Base-by-base conservation (phyloP, 2,888 invertebrate species). In the Scaptomyza flava region DNA sequence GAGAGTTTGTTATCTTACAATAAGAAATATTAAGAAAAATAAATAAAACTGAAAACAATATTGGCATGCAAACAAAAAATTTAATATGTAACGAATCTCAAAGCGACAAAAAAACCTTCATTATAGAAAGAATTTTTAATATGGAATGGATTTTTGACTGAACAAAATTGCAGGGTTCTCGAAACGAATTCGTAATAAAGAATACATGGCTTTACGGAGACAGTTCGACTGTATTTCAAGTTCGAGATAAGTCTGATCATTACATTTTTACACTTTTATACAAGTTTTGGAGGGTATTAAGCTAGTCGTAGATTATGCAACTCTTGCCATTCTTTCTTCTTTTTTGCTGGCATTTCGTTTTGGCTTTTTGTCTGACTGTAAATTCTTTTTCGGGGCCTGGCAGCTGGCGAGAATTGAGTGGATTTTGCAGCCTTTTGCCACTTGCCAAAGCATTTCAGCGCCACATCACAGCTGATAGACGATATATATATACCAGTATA, bases 391-490 rank as follows among this genome's bases (percentile, higher is more conserved):
- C 11, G 50, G 33, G 27, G 20, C 52, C 52, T 52, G 65, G 60
- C 64, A 62, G 48, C 64, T 77, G 64, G 68, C 68, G 38, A 68
- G 61, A 57, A 73, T 76, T 77, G 75, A 72, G 78, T 77, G 68
- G 68, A 68, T 65, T 76, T 62, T 72, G 61, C 59, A 52, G 59
- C 67, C 77, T 77, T 77, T 74, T 72, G 59, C 68, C 74, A 74
- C 66, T 76, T 76, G 61, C 61, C 71, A 74, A 74, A 74, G 77
- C 62, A 68, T 77, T 75, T 77, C 73, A 61, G 51, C 61, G 52
- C 58, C 75, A 59, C 74, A 77, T 72, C 73, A 60, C 63, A 57
- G 60, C 77, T 68, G 68, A 72, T 68, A 77, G 72, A 68, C 77
- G 67, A 66, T 66, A 57, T 38, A 36, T 38, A 36, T 34, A 34